Evolutionary conservation across 2,888 invertebrate genomes (phyloP).

Genomic region (Aphidius colemani): DNA sequence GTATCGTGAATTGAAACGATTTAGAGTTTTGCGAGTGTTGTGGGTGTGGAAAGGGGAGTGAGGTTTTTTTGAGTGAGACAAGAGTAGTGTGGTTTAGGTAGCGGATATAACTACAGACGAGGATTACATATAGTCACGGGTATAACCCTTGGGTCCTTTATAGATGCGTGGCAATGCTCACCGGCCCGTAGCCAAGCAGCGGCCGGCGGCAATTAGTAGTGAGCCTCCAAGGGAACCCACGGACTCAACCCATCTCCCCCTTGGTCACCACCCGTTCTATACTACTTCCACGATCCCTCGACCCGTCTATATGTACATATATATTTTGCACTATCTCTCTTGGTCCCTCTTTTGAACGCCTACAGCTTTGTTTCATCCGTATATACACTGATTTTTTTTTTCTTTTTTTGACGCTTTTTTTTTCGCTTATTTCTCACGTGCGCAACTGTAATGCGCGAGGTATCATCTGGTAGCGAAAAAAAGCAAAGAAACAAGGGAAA

Average conservation of each 20-base stretch:
- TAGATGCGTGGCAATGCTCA: conserved; percentile 54
- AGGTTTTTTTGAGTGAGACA: conserved; percentile 22
- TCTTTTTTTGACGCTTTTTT: neutral
- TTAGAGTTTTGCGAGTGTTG: conserved; percentile 6
- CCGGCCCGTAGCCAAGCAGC: conserved; percentile 56
- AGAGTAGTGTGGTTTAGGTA: conserved; percentile 23
- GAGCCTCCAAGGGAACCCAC: conserved; percentile 54
- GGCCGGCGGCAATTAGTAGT: conserved; percentile 59
- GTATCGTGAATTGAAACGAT: conserved; percentile 7
- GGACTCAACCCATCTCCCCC: conserved; percentile 3
- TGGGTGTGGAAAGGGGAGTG: conserved; percentile 17
- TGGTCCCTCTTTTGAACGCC: neutral
- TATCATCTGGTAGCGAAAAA: conserved; percentile 1
- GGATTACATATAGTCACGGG: conserved; percentile 28
- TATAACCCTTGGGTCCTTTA: conserved; percentile 39
- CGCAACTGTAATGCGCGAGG: conserved; percentile 22
- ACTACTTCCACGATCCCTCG: neutral
- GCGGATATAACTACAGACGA: conserved; percentile 28
- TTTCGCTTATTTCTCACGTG: conserved; percentile 17
- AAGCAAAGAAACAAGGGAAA: conserved; percentile 35
- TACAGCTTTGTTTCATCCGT: neutral
- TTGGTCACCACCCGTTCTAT: conserved; percentile 8
- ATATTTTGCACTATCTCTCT: conserved; percentile 4
- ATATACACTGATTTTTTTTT: neutral
- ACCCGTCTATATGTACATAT: conserved; percentile 22